A percentile compares a stretch with the other conserved stretches of the same genome.
These are phyloP conservation scores for Andrena minutula DNA, from an alignment of 2,888 invertebrate genomes.

Conservation along the genomic window DNA sequence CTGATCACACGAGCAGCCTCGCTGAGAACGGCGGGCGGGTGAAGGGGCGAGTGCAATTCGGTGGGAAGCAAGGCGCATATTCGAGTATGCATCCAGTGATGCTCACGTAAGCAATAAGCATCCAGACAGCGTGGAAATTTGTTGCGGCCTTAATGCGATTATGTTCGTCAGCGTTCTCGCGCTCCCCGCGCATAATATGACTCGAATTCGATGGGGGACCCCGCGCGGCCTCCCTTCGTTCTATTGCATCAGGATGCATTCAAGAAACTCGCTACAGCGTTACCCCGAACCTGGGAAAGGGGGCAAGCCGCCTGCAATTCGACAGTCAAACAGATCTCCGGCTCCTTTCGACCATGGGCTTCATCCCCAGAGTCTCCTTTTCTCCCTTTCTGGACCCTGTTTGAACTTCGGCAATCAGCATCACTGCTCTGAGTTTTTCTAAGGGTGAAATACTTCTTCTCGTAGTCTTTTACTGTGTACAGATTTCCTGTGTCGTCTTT, in stretches of 20 bases:
- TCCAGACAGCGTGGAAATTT: conserved; percentile 60
- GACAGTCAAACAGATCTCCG: conserved; percentile 25
- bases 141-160: conserved; percentile 69
- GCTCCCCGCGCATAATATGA: conserved; percentile 59
- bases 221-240: background rate
- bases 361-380: background rate
- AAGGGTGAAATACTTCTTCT: no score
- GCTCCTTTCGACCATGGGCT: background rate
- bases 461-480: no score
- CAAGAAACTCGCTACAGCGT: conserved; percentile 21
- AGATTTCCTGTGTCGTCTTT: no score
- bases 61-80: background rate
- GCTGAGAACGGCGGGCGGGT: background rate
- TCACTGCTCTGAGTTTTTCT: no score
- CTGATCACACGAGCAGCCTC: conserved; percentile 16
- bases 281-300: background rate
- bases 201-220: conserved; percentile 59
- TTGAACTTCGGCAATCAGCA: no score
- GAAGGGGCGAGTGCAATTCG: background rate
- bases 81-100: conserved; percentile 42
- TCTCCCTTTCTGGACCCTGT: background rate
- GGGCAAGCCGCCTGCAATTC: conserved; percentile 5
- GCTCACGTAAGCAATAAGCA: conserved; percentile 66
- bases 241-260: conserved; percentile 1
- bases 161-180: conserved; percentile 60